Conservation (phyloP, 2,888 invertebrate genomes). For the Meloe dianella region DNA sequence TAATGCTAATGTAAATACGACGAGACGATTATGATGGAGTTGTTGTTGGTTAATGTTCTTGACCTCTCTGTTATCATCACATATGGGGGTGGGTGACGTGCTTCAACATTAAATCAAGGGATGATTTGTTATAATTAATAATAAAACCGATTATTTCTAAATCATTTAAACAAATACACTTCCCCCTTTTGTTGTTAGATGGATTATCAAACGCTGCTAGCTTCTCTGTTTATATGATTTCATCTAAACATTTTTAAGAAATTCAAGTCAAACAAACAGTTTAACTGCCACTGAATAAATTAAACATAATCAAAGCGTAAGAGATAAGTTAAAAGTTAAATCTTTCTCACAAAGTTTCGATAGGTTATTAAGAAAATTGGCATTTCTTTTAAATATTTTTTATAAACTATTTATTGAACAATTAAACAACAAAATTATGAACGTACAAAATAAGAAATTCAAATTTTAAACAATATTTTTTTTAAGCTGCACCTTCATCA, state of each 20-base stretch:
- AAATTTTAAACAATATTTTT: background rate
- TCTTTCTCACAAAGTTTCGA: too few species aligned
- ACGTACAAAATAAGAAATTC: background rate
- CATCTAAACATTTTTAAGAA: too few species aligned
- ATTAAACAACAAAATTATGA: background rate
- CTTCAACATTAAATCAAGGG: background rate
- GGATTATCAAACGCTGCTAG: background rate
- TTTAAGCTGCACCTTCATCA: conserved; percentile 66
- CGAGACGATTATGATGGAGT: background rate
- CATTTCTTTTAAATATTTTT: too few species aligned
- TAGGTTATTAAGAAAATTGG: too few species aligned
- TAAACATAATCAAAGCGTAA: too few species aligned
- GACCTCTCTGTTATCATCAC: background rate
- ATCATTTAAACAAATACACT: background rate
- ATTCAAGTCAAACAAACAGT: too few species aligned
- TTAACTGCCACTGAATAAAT: too few species aligned
- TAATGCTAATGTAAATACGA: background rate
- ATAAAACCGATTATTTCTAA: background rate
- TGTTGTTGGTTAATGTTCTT: background rate
- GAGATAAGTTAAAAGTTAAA: too few species aligned
- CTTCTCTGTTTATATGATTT: too few species aligned
- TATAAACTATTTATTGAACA: background rate
- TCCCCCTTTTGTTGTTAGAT: background rate
- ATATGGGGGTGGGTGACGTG: background rate
- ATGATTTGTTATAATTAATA: background rate